Base-by-base conservation (phyloP, 2,113 vertebrate species). In the Aspiorhynchus laticeps region DNA sequence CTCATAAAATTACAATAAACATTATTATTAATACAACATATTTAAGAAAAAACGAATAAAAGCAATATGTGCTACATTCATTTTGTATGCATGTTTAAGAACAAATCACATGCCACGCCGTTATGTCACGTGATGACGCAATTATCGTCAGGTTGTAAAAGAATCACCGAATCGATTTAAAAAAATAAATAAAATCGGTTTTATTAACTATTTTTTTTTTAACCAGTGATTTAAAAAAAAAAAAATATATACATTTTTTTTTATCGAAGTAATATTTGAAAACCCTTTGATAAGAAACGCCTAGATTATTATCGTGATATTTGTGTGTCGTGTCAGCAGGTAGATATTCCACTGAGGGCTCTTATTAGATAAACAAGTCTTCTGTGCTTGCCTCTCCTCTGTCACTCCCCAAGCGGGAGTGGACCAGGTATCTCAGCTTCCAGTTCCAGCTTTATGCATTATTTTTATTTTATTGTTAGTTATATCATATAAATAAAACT, bases 331-430 rank as follows among this genome's bases (percentile, higher is more conserved):
- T 74, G 67, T 73, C 43, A 74, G 82, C 48, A 84, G 48, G 31
- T 84, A 33, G 19, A 84, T 74, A 74, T 56, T 74, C 69, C 28
- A 33, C n/a, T 53, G 59, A 59, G 75, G 21, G 7, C 21, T 59
- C 48, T 48, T 33, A 86, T 74, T 84, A 74, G 48, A 74, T 84
- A 84, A 84, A 84, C 67, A 84, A 59, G 83, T 33, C 28, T 41
- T 19, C 10, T 74, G 67, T 59, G 33, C 69, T 84, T 59, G 46
- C 33, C 48, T 84, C 46, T 67, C 43, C 33, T n/a, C 17, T 36
- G 43, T 71, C 63, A 51, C 19, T 84, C 83, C 65, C 87, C 51
- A 28, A 28, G 33, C 41, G 74, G 85, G 79, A 88, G 6, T 19
- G 24, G 11, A 38, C 81, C 80, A 14, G 67, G 33, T 8, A 59